phyloP scores from a whole-genome alignment of 35 echinoderm and acorn worm species.

The Chiridota heheva region DNA sequence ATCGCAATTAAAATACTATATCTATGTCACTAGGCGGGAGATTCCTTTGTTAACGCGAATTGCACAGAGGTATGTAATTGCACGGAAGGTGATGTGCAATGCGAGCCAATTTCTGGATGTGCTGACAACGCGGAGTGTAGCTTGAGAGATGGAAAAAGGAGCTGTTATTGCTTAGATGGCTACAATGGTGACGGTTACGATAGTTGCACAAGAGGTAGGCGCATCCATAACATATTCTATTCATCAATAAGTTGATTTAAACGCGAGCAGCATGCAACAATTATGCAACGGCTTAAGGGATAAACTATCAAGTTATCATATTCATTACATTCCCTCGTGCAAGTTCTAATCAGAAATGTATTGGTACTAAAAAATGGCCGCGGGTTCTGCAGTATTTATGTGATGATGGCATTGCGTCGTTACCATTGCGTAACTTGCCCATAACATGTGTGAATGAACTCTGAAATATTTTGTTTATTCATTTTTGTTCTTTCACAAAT shows the following conservation, averaged over 20 bases:
- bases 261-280: not conserved
- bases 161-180: slow-evolving; percentile 52
- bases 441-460: not conserved
- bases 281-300: not conserved
- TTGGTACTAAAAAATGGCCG: too few species aligned
- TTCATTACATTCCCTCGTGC: not conserved
- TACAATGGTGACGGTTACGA: not conserved
- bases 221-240: too few species aligned
- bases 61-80: slow-evolving; percentile 6
- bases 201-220: too few species aligned
- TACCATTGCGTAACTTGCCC: slow-evolving; percentile 1
- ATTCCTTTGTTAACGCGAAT: not conserved
- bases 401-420: too few species aligned
- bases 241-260: too few species aligned
- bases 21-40: slow-evolving; percentile 30
- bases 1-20: too few species aligned
- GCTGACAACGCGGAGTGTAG: slow-evolving; percentile 25
- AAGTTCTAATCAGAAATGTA: too few species aligned
- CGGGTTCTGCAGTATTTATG: too few species aligned
- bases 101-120: not conserved
- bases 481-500: not conserved
- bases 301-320: not conserved
- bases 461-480: not conserved
- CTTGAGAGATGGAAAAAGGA: slow-evolving; percentile 43
- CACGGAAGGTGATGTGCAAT: not conserved